A percentile compares a stretch with the other conserved stretches of the same genome.
Evolutionary conservation across 1,140 invertebrate species (phyloP).

Genomic region (Trissolcus basalis): DNA sequence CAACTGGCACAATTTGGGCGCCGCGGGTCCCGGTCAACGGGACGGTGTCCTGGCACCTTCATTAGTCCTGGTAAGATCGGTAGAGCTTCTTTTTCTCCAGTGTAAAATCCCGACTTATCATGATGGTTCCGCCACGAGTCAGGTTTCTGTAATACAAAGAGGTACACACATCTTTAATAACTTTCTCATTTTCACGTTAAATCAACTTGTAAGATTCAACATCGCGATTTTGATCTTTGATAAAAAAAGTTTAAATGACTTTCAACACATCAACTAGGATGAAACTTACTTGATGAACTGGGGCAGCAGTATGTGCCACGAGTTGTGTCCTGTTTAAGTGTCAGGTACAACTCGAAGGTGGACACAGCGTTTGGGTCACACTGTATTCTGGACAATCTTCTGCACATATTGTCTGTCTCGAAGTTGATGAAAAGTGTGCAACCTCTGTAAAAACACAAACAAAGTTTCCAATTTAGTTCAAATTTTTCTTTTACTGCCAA

Average conservation of each 20-base stretch:
- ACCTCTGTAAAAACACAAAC: conserved; percentile 75
- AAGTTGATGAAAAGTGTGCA: conserved; percentile 86
- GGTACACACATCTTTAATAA: neutral
- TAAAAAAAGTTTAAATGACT: too few species aligned
- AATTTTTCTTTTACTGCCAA: too few species aligned
- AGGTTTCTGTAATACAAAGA: conserved; percentile 80
- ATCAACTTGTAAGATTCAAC: too few species aligned
- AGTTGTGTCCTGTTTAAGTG: conserved; percentile 87
- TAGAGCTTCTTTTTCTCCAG: conserved; percentile 92
- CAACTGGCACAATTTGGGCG: conserved; percentile 33
- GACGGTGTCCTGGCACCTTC: conserved; percentile 29
- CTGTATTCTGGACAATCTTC: conserved; percentile 82
- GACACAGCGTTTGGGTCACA: conserved; percentile 88
- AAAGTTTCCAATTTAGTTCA: conserved; percentile 1
- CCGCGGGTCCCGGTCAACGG: conserved; percentile 24
- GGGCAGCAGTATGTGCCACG: conserved; percentile 88
- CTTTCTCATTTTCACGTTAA: too few species aligned
- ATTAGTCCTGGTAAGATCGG: conserved; percentile 78
- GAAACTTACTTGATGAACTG: conserved; percentile 88
- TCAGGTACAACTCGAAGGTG: conserved; percentile 90
- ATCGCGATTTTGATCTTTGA: too few species aligned
- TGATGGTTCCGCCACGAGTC: conserved; percentile 86
- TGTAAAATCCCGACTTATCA: conserved; percentile 88
- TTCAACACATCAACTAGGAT: conserved; percentile 1
- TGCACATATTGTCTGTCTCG: conserved; percentile 79